These are phyloP conservation scores for Trochalopteron elliotii DNA, from an alignment of 2,113 vertebrate genomes.

Conservation along the genomic window DNA sequence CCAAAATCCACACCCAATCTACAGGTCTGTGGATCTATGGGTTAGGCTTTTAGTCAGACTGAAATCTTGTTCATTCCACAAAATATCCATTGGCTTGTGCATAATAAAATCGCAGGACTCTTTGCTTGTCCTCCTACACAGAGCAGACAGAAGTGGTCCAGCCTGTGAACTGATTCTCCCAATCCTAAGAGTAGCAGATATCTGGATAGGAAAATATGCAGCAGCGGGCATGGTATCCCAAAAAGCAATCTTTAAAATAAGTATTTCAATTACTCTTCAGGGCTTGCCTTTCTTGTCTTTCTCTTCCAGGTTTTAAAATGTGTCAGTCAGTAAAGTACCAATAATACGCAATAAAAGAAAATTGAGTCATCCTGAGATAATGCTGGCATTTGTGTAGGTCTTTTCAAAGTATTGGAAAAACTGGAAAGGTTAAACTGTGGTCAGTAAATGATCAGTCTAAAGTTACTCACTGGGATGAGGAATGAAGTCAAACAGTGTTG, in stretches of 20 bases:
- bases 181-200: rapidly evolving
- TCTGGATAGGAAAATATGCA: not conserved
- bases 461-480: not conserved
- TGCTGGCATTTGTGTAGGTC: not conserved
- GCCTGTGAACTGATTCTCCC: not conserved
- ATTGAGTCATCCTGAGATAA: not conserved
- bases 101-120: not conserved
- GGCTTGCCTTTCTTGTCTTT: not conserved
- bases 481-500: not conserved
- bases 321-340: not conserved
- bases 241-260: not conserved
- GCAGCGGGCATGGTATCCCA: not conserved
- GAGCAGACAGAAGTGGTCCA: not conserved
- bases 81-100: not conserved
- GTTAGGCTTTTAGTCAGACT: not conserved
- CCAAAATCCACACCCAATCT: not conserved
- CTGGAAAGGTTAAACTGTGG: not conserved
- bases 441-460: not conserved
- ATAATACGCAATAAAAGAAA: not conserved
- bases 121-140: not conserved
- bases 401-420: not conserved
- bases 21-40: not conserved
- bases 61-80: not conserved
- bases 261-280: not conserved
- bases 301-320: not conserved